phyloP scores from a whole-genome alignment of 2,888 invertebrate genomes.

The Polyploca ridens region DNA sequence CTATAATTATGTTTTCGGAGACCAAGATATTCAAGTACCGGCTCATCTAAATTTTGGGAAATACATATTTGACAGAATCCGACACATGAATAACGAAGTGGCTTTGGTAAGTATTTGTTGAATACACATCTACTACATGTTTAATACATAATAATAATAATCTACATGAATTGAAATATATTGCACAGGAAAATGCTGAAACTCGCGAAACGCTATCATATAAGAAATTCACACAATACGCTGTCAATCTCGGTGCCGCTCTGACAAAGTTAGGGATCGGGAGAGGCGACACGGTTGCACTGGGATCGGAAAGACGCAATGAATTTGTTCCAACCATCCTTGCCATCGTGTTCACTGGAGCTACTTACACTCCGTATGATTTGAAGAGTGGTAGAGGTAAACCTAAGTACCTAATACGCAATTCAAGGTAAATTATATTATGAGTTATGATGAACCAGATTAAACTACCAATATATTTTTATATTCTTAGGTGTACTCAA shows the following conservation, averaged over 20 bases:
- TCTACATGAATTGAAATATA: neutral
- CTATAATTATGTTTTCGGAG: conserved; percentile 52
- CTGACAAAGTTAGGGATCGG: conserved; percentile 76
- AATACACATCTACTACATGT: no score
- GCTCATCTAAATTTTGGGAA: conserved; percentile 70
- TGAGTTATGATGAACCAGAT: conserved; percentile 13
- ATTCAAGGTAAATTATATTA: conserved; percentile 4
- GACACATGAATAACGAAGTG: conserved; percentile 42
- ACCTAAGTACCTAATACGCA: neutral
- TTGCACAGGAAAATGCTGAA: conserved; percentile 77
- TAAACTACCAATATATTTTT: conserved; percentile 15
- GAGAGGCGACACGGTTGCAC: conserved; percentile 80
- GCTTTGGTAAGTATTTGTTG: conserved; percentile 56
- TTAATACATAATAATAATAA: neutral
- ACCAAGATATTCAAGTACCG: conserved; percentile 57
- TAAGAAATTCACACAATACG: conserved; percentile 76
- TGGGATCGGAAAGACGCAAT: conserved; percentile 85
- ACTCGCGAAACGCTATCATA: conserved; percentile 82
- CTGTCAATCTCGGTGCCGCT: conserved; percentile 79
- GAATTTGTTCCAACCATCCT: conserved; percentile 80
- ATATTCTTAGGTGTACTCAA: conserved; percentile 83
- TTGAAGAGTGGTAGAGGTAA: conserved; percentile 59
- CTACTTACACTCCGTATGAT: conserved; percentile 61
- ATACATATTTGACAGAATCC: conserved; percentile 58
- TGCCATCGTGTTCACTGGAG: conserved; percentile 75